Base-by-base conservation (phyloP, 2,888 invertebrate genomes). In the Callimorpha dominula region DNA sequence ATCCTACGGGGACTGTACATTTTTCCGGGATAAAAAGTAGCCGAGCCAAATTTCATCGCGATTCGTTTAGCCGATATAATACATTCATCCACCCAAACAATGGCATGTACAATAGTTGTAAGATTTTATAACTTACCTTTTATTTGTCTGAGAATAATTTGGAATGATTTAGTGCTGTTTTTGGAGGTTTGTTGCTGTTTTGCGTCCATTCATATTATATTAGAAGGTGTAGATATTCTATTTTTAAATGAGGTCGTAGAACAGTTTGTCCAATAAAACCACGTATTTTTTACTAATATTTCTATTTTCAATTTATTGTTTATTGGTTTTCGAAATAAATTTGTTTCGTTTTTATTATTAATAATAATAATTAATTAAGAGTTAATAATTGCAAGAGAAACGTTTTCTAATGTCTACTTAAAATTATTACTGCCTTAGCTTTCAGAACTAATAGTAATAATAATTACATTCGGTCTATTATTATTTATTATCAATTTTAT, bases 251-350 rank as follows among this genome's bases (percentile, higher is more conserved):
- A 54, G 46, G 20, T 65, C n/a, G 12, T 49, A 50, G 66, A 52
- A n/a, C 6, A 31, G n/a, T 9, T 42, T 40, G 5, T 46, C 5
- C 12, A 93, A 92, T 93, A 87, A 92, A 92, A 93, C 93, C 89
- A 90, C 85, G 78, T 72, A 75, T 79, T 4, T 50, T 49, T 81
- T 92, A 92, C 95, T 95, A 95, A 92, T 94, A 93, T 91, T 92
- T 93, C 94, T 95, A 95, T 95, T 93, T 93, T 92, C 92, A 92
- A 90, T 93, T 93, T 93, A 94, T 94, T 94, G 94, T 94, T 94
- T 93, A 94, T 94, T 93, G 90, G 92, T 93, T 94, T 93, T 90
- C 89, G 92, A 93, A 94, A 93, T 93, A 91, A 94, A 92, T 87
- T 92, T 90, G 91, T 89, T 84, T 89, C 87, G 85, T 92, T 95